Base-by-base conservation (phyloP, 2,888 invertebrate genomes). In the Acrocyrtus sp. region DNA sequence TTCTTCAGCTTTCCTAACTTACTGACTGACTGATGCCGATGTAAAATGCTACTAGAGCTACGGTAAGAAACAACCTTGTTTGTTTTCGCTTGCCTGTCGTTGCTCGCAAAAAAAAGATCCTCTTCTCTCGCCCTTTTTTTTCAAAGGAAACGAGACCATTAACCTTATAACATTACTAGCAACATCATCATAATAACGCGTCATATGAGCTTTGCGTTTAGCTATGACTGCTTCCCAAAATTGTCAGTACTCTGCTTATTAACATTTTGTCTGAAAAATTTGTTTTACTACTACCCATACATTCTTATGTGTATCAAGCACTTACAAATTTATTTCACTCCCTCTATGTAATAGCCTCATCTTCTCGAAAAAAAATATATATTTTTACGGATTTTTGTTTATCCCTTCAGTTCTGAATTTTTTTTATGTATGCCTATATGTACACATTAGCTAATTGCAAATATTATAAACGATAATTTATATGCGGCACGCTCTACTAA, bases 401-500 rank as follows among this genome's bases (percentile, higher is more conserved):
- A n/a, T n/a, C n/a, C n/a, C n/a, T n/a, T n/a, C n/a, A n/a, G n/a
- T n/a, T n/a, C n/a, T n/a, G n/a, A n/a, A n/a, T n/a, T n/a, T n/a
- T n/a, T n/a, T n/a, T n/a, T n/a, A n/a, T n/a, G n/a, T n/a, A n/a
- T n/a, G n/a, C n/a, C n/a, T 8, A 34, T 34, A 34, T 12, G 34
- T 34, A 34, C n/a, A n/a, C n/a, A n/a, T n/a, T n/a, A n/a, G n/a
- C n/a, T n/a, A n/a, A n/a, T n/a, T n/a, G 5, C 34, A 34, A 34
- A 34, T 8, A 34, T 34, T n/a, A n/a, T n/a, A n/a, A n/a, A n/a
- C n/a, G 47, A 45, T 39, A 26, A 62, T 50, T 15, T 39, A 62
- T 48, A 60, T 69, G 68, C 68, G 61, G 67, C 51, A 61, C 54
- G 68, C 61, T 69, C 68, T 61, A 69, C 58, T 54, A 69, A 61